Evolutionary conservation across 2,113 vertebrate genomes (phyloP), one percentile per base, ranked within the genome.

Genomic region (Xiphorhynchus elegans): DNA sequence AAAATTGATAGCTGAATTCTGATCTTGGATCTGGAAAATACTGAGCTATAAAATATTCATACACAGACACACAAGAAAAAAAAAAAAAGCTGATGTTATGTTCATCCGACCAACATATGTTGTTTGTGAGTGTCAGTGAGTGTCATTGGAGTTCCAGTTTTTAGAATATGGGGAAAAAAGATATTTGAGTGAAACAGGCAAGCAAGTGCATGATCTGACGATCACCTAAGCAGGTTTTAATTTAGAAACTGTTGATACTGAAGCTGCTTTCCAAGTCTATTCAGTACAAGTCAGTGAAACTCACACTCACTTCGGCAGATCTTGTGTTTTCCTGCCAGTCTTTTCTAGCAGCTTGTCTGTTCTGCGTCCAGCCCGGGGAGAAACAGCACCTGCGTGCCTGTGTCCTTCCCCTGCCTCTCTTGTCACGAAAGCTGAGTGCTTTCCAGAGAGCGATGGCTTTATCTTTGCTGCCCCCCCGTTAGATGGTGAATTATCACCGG

Each of bases 1-100:
- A 95, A 95, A 94, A 96, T 89, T 94, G 95, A 94, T 95, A 93
- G 96, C 95, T 93, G 96, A 90, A 95, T 94, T 94, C 85, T 84
- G 90, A 91, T 95, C 90, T 95, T 72, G 73, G 95, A 95, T 95
- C 88, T 94, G 94, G 92, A 96, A 96, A 96, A 97, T 92, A 94
- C 90, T 79, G 90, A 95, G 83, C 92, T 80, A 92, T 96, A 92
- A 95, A 95, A 95, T 95, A 93, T 81, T 96, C 90, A 91, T 94
- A 9, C 26, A 56, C 15, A 37, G 56, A 56, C 47, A 59, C 55
- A 33, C 11, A 64, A 20, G 55, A 3, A 35, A 64, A 75, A 75
- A 82, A 76, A 69, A 66, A 46, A 66, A 46, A 40, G 24, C 88
- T 92, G 92, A 92, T 94, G 85, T 87, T 92, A 78, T 86, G 77